Base-by-base conservation (phyloP, 2,888 invertebrate genomes). In the Anoplius nigerrimus region DNA sequence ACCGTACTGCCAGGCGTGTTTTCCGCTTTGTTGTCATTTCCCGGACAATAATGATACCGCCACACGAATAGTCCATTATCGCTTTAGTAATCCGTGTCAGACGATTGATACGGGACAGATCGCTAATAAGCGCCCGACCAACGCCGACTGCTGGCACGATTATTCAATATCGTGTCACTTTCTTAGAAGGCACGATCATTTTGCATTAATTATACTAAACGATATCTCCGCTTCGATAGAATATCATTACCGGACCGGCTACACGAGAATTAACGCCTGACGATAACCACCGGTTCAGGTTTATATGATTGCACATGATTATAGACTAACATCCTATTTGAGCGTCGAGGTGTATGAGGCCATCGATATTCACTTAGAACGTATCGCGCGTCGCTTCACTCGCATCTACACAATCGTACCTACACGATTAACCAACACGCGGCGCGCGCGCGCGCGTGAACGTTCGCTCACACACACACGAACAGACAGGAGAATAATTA, bases 141-240 rank as follows among this genome's bases (percentile, higher is more conserved):
- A 34, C 34, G 8, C 34, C 34, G 34, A 34, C 34, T 24, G 24
- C 24, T 34, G 34, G 34, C 34, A 34, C 34, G 34, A 34, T 34
- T 13, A 34, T 34, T 34, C 18, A 58, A 34, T 60, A 45, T 55
- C 56, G 27, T 45, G 51, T 34, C 51, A 51, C 42, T 55, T 68
- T 59, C 66, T 59, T 43, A 55, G 46, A 18, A 59, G 34, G 20
- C 20, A 48, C 54, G 16, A 21, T 53, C 43, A 42, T 61, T 71
- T 66, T 66, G 61, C 57, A 62, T 67, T 73, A 67, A 76, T 66
- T 69, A 69, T 59, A 63, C 66, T 61, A 69, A 71, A 71, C 65
- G 71, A 75, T 75, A 66, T 72, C 72, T 52, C 48, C 24, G 62
- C 58, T 69, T 68, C 66, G 72, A 69, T 72, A 63, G 58, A 70